Evolutionary conservation across 2,113 vertebrate species (phyloP).

Genomic region (Stercorarius parasiticus): DNA sequence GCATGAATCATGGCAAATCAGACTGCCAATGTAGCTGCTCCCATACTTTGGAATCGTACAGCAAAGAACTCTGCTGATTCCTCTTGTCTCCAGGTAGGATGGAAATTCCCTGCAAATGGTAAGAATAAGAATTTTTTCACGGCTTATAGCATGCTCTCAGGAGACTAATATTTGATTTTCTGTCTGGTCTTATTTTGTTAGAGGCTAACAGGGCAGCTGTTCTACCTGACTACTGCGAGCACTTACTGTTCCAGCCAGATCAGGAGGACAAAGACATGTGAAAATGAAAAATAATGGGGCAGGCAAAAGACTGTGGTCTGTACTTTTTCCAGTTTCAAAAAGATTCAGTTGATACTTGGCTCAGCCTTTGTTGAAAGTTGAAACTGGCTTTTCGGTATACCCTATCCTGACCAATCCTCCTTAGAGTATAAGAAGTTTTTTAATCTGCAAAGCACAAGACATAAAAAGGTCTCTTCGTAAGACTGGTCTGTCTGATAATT

Average conservation of each 20-base stretch:
- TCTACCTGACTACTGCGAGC: background rate
- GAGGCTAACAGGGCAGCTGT: slow-evolving; percentile 24
- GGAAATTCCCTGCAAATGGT: background rate
- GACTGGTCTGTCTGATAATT: background rate
- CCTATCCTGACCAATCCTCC: background rate
- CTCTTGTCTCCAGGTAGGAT: background rate
- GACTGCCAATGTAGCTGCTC: background rate
- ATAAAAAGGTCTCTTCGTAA: slow-evolving; percentile 17
- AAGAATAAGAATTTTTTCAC: background rate
- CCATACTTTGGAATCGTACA: background rate
- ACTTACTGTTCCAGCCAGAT: slow-evolving; percentile 55
- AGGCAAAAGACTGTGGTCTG: slow-evolving; percentile 14
- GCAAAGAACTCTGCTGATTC: background rate
- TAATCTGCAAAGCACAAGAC: slow-evolving; percentile 18
- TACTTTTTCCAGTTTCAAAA: slow-evolving; percentile 38
- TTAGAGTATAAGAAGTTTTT: slow-evolving; percentile 14
- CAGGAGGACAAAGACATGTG: slow-evolving; percentile 48
- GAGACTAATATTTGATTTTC: slow-evolving; percentile 30
- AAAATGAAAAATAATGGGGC: slow-evolving; percentile 59
- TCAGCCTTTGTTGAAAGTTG: slow-evolving; percentile 31
- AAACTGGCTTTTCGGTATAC: slow-evolving; percentile 27
- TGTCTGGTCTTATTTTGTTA: slow-evolving; percentile 28
- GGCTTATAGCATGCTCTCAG: background rate
- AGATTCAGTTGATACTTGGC: background rate
- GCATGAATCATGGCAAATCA: background rate